Conservation (phyloP, 2,797 vertebrate species). For the Botia kubotai region DNA sequence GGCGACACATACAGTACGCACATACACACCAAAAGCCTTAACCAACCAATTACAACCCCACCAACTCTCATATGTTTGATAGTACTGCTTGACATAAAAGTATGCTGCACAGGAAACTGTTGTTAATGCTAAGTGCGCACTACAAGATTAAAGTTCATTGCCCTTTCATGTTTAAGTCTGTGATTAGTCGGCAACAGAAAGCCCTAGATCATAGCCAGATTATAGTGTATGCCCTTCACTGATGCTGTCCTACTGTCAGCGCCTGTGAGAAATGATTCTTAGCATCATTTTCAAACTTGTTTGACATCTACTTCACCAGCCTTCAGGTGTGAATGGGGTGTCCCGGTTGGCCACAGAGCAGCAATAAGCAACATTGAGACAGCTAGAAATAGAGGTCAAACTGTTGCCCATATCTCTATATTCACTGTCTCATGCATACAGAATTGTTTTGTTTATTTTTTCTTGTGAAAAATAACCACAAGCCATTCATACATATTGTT, state of each 20-base stretch:
- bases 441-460: no score
- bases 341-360: neutral
- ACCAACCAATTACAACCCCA: slow-evolving; percentile 21
- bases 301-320: no score
- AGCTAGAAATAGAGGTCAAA: neutral
- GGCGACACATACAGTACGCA: slow-evolving; percentile 55
- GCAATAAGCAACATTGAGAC: neutral
- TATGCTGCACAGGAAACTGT: neutral
- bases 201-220: neutral
- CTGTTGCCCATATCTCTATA: neutral
- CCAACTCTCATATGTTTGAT: neutral
- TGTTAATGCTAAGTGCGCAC: neutral
- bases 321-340: neutral
- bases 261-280: neutral
- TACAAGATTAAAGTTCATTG: neutral
- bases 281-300: neutral
- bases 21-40: slow-evolving; percentile 42
- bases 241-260: neutral
- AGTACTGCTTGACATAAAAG: neutral
- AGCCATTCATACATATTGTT: no score
- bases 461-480: no score
- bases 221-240: no score
- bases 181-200: neutral
- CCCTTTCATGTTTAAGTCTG: neutral
- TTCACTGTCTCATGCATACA: neutral